Base-by-base conservation (phyloP, 2,797 vertebrate species). In the Echeneis naucrates region DNA sequence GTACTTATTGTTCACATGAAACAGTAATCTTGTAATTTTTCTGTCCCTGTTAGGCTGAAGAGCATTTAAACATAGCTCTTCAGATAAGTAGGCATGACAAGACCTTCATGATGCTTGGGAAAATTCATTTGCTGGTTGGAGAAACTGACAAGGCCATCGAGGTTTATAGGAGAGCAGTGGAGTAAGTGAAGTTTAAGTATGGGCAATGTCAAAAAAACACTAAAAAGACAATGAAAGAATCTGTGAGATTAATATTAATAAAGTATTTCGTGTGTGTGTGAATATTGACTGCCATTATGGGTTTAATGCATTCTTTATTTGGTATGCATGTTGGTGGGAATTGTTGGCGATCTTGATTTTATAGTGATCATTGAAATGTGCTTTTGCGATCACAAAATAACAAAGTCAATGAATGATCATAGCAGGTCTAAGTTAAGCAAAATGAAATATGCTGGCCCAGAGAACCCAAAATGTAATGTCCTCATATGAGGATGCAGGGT, bases 31-130 rank as follows among this genome's bases (percentile, higher is more conserved):
- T 19, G 75, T 84, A 3, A 30, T 55, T 62, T 26, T 37, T 58
- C 11, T 78, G 71, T 84, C 50, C 85, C 44, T 50, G 75, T 57
- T 83, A 99, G 98, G 97, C 97, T 55, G 95, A 93, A 57, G 97
- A 98, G 73, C 95, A 98, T 78, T 88, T 99, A 50, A 96, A 96
- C 84, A 69, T 78, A 19, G 98, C 98, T 32, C 92, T 99, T 26
- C 95, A 96, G 83, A 93, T 96, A 79, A 96, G 95, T 85, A 97
- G 93, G 67, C 97, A 99, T 0, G 96, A 98, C 80, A 93, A 96
- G 92, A 97, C 96, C 4, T 98, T 96, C 81, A 90, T 95, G 89
- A 97, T 96, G 93, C 94, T 99, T 40, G 98, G 98, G 53, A 98
- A 97, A 84, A 95, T 97, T 67, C 94, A 96, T 71, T 65, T 99